Percentiles rank a stretch among this genome's conserved stretches.
phyloP scores from a whole-genome alignment of 2,888 invertebrate species.

The Oscheius sp. region DNA sequence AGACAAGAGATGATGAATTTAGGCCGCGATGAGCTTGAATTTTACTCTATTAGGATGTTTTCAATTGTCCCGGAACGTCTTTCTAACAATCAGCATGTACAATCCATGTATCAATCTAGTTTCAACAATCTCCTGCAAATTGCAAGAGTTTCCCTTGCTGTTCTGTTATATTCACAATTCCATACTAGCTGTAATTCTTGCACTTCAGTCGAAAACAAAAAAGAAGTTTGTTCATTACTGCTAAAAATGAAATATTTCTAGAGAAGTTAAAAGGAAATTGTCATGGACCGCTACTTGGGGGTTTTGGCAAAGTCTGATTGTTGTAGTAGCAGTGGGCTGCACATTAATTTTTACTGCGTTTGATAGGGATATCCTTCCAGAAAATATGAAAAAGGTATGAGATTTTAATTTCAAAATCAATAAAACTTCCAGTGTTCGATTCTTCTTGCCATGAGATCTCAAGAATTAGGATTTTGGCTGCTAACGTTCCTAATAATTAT shows the following conservation, averaged over 20 bases:
- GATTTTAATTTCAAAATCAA: background rate
- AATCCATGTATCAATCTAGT: constrained; percentile 40
- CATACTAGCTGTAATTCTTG: background rate
- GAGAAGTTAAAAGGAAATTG: background rate
- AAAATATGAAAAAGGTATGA: constrained; percentile 40
- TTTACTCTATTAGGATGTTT: constrained; percentile 43
- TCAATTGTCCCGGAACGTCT: constrained; percentile 44
- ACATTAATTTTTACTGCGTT: constrained; percentile 53
- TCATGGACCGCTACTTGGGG: constrained; percentile 44
- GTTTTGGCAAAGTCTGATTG: constrained; percentile 49
- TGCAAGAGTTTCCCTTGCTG: constrained; percentile 50
- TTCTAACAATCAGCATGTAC: constrained; percentile 40
- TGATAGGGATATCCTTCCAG: constrained; percentile 37
- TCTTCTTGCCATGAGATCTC: constrained; percentile 42
- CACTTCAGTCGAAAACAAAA: constrained; percentile 11
- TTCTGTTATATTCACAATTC: constrained; percentile 52
- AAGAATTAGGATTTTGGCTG: constrained; percentile 38
- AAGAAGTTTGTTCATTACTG: constrained; percentile 9
- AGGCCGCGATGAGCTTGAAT: constrained; percentile 41
- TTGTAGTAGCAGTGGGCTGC: constrained; percentile 36
- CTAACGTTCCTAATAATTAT: constrained; percentile 47
- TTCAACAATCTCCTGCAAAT: constrained; percentile 46
- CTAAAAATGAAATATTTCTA: background rate
- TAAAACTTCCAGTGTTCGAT: constrained; percentile 45
- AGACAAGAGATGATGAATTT: background rate